Base-by-base conservation (phyloP, 2,797 vertebrate species). In the Argya squamiceps region DNA sequence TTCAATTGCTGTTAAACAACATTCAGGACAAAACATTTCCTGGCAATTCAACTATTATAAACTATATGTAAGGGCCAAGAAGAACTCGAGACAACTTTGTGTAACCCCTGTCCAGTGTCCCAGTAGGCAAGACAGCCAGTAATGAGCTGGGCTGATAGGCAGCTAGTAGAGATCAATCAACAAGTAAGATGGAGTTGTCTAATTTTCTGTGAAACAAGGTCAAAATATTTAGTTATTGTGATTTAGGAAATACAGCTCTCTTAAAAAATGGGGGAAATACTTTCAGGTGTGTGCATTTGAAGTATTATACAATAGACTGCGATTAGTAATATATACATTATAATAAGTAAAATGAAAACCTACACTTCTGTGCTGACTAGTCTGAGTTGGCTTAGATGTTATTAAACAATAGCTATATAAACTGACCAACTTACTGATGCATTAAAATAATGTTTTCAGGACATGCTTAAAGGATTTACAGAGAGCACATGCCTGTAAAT, bases 371-470 rank as follows among this genome's bases (percentile, higher is more conserved):
- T 94, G 85, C 88, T 95, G 79, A 89, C 81, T 95, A 84, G 75
- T 82, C 87, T 85, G 69, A 79, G 73, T 88, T 93, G 93, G 85
- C 59, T 80, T 94, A 89, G 83, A 88, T 76, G 43, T 87, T 85
- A 64, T 53, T 90, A 93, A 88, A 96, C 68, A 94, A 92, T 89
- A 75, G 84, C 68, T 89, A 49, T 94, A 96, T 75, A 96, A 97
- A 76, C 36, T 91, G 68, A 94, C 91, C 77, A 94, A 91, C 50
- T 91, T 91, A 85, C 59, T 15, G 56, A 50, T 37, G 27, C 63
- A 47, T 93, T 84, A 91, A 95, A 96, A 93, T 92, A 88, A 81
- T 44, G 79, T 85, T 93, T 96, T 71, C 69, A 92, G 76, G 91
- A 77, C 37, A 62, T 93, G 39, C 21, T 93, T 92, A 94, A 84